These are phyloP conservation scores for Microplitis demolitor DNA, from an alignment of 1,140 invertebrate species.

Conservation along the genomic window DNA sequence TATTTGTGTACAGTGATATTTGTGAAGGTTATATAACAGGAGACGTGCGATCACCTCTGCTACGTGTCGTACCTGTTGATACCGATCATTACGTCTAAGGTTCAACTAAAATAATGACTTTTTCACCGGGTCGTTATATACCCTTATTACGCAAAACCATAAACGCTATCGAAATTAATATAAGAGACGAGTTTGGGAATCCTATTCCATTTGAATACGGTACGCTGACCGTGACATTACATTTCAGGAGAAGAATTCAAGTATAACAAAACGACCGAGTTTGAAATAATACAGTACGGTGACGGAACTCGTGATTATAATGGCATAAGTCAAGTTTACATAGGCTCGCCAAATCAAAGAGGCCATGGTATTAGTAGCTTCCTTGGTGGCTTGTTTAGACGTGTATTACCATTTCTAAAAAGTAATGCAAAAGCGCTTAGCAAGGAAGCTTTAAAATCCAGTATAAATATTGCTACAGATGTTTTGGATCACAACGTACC, in stretches of 20 bases:
- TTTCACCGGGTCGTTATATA: slow-evolving; percentile 23
- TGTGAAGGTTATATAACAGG: no score
- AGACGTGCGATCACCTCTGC: no score
- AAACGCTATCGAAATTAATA: slow-evolving; percentile 28
- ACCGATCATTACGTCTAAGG: slow-evolving; percentile 13
- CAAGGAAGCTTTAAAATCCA: slow-evolving; percentile 10
- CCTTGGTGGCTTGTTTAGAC: slow-evolving; percentile 31
- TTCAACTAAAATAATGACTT: no score
- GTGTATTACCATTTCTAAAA: slow-evolving; percentile 29
- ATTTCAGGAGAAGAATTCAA: slow-evolving; percentile 25
- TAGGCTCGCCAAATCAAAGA: no score
- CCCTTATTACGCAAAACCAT: slow-evolving; percentile 23
- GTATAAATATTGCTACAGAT: slow-evolving; percentile 20
- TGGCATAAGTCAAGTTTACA: no score
- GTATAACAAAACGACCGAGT: slow-evolving; percentile 12
- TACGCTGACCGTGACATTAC: slow-evolving; percentile 31
- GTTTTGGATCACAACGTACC: not conserved
- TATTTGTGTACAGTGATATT: no score
- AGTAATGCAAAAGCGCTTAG: slow-evolving; percentile 21
- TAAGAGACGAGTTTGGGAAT: slow-evolving; percentile 27
- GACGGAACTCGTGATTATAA: no score
- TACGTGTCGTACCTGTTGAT: slow-evolving; percentile 27
- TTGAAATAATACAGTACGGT: slow-evolving; percentile 14
- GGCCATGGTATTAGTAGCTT: slow-evolving; percentile 36
- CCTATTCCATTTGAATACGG: slow-evolving; percentile 32